These are phyloP conservation scores for Artemisiospiza belli DNA, from an alignment of 2,113 vertebrate genomes.

Conservation along the genomic window DNA sequence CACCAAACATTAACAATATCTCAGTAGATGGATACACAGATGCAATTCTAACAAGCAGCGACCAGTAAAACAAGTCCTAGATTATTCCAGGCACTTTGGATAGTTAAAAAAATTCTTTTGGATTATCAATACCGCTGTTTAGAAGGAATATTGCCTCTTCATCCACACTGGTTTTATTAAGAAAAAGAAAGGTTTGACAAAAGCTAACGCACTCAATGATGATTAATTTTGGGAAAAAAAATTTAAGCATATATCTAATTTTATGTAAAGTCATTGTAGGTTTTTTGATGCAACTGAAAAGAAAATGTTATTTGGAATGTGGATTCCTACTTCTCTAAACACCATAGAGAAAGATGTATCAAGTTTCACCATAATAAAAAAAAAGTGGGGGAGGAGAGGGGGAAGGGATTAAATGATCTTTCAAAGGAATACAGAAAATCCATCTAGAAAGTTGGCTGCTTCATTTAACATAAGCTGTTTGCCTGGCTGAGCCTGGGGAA, in stretches of 20 bases:
- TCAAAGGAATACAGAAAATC: background rate
- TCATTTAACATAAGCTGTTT: background rate
- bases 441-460: background rate
- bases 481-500: background rate
- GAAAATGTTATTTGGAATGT: background rate
- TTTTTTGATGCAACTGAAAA: background rate
- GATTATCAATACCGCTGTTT: background rate
- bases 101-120: background rate
- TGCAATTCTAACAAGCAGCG: background rate
- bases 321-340: background rate
- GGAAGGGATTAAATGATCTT: background rate
- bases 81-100: background rate
- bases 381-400: accelerated
- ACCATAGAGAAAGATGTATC: background rate
- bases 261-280: background rate
- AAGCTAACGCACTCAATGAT: background rate
- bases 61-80: background rate
- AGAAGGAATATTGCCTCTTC: background rate
- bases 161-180: background rate
- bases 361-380: background rate
- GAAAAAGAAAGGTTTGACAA: background rate
- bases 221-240: background rate
- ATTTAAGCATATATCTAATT: background rate
- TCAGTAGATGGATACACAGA: background rate
- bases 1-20: background rate